phyloP scores from a whole-genome alignment of 1,140 invertebrate genomes.

The Zaprionus kolodkinae region DNA sequence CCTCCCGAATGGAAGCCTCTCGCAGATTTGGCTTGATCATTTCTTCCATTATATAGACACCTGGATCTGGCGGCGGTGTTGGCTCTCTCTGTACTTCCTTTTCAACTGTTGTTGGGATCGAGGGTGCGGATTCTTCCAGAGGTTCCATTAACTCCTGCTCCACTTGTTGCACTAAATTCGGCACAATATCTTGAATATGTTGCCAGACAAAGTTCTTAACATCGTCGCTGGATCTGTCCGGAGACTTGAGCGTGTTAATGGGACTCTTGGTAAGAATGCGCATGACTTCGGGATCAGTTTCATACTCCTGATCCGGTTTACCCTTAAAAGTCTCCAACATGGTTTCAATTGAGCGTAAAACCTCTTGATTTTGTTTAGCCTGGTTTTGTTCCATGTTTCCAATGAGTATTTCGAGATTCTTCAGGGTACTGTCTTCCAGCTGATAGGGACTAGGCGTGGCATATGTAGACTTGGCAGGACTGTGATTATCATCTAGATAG shows the following conservation, averaged over 20 bases:
- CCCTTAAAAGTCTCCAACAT: slow-evolving; percentile 73
- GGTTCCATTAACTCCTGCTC: slow-evolving; percentile 75
- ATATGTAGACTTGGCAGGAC: slow-evolving; percentile 66
- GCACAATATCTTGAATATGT: slow-evolving; percentile 83
- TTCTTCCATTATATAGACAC: slow-evolving; percentile 71
- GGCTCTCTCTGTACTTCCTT: slow-evolving; percentile 16
- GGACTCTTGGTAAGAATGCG: slow-evolving; percentile 80
- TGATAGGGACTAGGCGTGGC: slow-evolving; percentile 74
- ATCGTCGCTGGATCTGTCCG: slow-evolving; percentile 58
- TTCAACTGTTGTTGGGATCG: background rate
- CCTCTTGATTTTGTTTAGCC: slow-evolving; percentile 78
- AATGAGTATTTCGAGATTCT: slow-evolving; percentile 83
- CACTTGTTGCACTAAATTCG: slow-evolving; percentile 83
- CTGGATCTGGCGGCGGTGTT: slow-evolving; percentile 54
- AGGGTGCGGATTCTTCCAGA: background rate
- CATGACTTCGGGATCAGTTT: slow-evolving; percentile 77
- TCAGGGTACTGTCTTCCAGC: slow-evolving; percentile 76
- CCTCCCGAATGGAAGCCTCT: slow-evolving; percentile 64
- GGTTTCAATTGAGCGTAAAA: slow-evolving; percentile 75
- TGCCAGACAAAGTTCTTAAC: slow-evolving; percentile 83
- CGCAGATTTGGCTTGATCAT: slow-evolving; percentile 72
- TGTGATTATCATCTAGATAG: slow-evolving; percentile 50
- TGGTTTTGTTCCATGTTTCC: slow-evolving; percentile 83
- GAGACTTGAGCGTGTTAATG: slow-evolving; percentile 55
- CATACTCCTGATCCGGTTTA: slow-evolving; percentile 62